Base-by-base conservation (phyloP, 2,797 vertebrate species). In the Amblyraja radiata region DNA sequence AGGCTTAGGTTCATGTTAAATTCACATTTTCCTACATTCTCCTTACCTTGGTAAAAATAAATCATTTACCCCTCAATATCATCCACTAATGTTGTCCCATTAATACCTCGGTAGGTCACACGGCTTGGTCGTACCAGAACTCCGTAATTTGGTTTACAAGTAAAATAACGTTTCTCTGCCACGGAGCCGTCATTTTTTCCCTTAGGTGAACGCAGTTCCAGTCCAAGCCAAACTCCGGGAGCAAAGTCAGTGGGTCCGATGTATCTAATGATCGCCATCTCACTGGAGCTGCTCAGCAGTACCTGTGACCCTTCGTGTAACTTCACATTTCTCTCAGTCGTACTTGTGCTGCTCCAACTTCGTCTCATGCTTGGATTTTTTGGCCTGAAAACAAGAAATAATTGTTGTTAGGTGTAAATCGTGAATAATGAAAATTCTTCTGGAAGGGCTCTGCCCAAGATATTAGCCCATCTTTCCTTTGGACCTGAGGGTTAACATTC, bases 181-280 rank as follows among this genome's bases (percentile, higher is more conserved):
- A 99, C 98, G 0, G 97, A 97, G 10, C 99, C 99, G 0, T 99
- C 98, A 0, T 99, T 99, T 94, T 96, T 99, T 0, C 99, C 99
- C 94, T 97, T 98, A 86, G 98, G 95, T 0, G 96, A 97, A 10
- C 98, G 96, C 3, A 99, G 97, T 94, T 99, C 99, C 23, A 99
- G 96, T 1, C 99, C 98, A 0, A 99, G 96, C 98, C 99, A 99
- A 1, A 98, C 93, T 0, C 98, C 98, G 0, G 97, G 95, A 0
- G 98, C 98, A 93, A 99, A 99, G 95, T 98, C 97, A 0, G 98
- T 96, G 5, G 97, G 96, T 65, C 99, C 99, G 93, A 99, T 94
- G 94, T 99, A 99, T 93, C 98, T 97, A 94, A 99, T 97, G 11
- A 95, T 96, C 0, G 97, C 98, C 98, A 99, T 99, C 95, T 99